These are phyloP conservation scores for Struthio camelus DNA, from an alignment of 2,113 vertebrate genomes.

Conservation along the genomic window DNA sequence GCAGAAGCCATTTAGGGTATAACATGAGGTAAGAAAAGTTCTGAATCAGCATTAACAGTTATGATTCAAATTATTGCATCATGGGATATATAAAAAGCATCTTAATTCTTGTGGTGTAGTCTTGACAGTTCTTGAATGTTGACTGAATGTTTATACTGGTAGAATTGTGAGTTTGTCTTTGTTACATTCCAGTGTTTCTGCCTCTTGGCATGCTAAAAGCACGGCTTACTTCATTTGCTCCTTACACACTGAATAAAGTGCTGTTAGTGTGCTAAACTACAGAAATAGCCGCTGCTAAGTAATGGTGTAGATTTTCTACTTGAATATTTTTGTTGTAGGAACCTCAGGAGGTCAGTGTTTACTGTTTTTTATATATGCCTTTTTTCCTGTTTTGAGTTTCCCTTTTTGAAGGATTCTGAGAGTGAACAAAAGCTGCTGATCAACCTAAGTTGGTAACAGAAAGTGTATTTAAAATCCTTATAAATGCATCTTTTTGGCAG, in stretches of 20 bases:
- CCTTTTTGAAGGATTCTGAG: slow-evolving; percentile 85
- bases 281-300: slow-evolving; percentile 91
- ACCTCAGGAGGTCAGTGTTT: slow-evolving; percentile 96
- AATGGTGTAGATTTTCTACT: slow-evolving; percentile 94
- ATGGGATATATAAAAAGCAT: slow-evolving; percentile 91
- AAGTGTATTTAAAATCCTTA: slow-evolving; percentile 73
- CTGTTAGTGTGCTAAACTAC: slow-evolving; percentile 89
- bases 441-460: slow-evolving; percentile 87
- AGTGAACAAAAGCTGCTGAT: slow-evolving; percentile 81
- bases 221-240: slow-evolving; percentile 84
- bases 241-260: slow-evolving; percentile 81
- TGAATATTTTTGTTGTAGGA: slow-evolving; percentile 95
- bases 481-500: slow-evolving; percentile 69
- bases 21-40: slow-evolving; percentile 70
- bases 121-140: slow-evolving; percentile 83
- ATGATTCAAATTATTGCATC: slow-evolving; percentile 78
- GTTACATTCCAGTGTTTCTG: slow-evolving; percentile 97
- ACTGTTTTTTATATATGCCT: slow-evolving; percentile 90
- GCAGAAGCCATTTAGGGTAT: slow-evolving; percentile 73
- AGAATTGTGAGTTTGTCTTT: slow-evolving; percentile 84
- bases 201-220: slow-evolving; percentile 88
- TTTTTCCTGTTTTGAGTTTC: slow-evolving; percentile 83
- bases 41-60: slow-evolving; percentile 72
- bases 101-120: slow-evolving; percentile 77
- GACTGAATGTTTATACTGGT: slow-evolving; percentile 80